Evolutionary conservation across 23 tunicate genomes (phyloP).

Genomic region (Corella eumyota): DNA sequence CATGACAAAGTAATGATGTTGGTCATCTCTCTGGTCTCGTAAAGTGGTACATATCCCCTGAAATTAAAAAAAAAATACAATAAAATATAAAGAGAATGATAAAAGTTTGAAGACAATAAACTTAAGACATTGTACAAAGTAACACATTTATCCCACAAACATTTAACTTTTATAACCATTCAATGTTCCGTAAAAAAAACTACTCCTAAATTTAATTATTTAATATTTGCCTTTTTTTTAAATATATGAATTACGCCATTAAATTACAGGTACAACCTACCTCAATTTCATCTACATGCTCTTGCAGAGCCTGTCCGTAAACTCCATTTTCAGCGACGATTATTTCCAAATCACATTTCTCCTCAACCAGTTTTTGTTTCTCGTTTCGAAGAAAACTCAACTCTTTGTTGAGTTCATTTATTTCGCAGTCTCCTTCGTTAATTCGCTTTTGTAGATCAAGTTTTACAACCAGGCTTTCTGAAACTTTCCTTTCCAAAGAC

Average conservation of each 20-base stretch:
- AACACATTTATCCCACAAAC: too few species aligned
- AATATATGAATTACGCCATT: too few species aligned
- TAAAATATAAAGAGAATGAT: not conserved
- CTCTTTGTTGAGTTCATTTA: conserved; percentile 7
- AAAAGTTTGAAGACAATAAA: too few species aligned
- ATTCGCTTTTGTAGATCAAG: not conserved
- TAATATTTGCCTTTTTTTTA: too few species aligned
- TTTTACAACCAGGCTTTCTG: not conserved
- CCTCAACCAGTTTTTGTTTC: conserved; percentile 2
- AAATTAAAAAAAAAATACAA: not conserved
- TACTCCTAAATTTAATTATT: too few species aligned
- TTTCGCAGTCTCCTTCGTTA: conserved; percentile 12
- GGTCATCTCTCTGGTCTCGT: conserved; percentile 39
- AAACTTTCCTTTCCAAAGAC: not conserved
- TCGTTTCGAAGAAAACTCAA: conserved; percentile 1
- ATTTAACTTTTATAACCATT: too few species aligned
- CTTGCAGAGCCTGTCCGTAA: conserved; percentile 27
- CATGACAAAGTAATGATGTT: conserved; percentile 7
- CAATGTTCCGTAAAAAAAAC: too few species aligned
- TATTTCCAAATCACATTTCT: conserved; percentile 31
- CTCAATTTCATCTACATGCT: conserved; percentile 40
- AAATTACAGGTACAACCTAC: too few species aligned
- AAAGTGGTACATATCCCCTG: conserved; percentile 17
- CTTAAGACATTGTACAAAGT: too few species aligned
- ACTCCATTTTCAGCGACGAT: conserved; percentile 30